These are phyloP conservation scores for Neodiprion pinetum DNA, from an alignment of 1,140 invertebrate genomes.

Conservation along the genomic window DNA sequence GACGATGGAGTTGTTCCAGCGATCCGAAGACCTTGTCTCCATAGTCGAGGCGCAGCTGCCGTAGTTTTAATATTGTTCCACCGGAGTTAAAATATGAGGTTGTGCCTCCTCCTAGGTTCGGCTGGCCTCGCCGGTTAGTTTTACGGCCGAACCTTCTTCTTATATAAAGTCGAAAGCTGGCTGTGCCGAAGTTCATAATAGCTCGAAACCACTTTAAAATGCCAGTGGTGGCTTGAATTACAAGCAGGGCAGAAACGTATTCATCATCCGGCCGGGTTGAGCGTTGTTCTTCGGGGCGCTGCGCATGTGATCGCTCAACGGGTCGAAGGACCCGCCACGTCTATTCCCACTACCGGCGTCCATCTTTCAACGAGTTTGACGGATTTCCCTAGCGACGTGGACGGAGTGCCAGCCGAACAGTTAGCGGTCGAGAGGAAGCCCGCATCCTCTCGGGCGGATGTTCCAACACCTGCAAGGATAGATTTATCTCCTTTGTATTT, in stretches of 20 bases:
- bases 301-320: neutral
- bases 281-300: neutral
- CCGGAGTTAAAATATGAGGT: conserved; percentile 55
- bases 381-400: conserved; percentile 1
- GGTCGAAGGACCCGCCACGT: neutral
- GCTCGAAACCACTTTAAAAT: conserved; percentile 4
- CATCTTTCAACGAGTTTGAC: conserved; percentile 4
- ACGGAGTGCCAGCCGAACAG: neutral
- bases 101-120: conserved; percentile 41
- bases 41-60: conserved; percentile 45
- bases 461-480: no score
- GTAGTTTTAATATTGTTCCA: conserved; percentile 58
- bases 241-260: conserved; percentile 1
- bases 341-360: neutral
- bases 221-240: conserved; percentile 3
- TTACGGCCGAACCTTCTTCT: neutral
- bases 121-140: conserved; percentile 26
- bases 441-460: neutral
- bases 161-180: neutral
- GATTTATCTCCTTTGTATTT: no score
- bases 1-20: neutral
- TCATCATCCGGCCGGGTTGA: neutral
- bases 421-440: neutral
- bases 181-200: conserved; percentile 7
- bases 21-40: conserved; percentile 17